These are phyloP conservation scores for Nephrotoma flavescens DNA, from an alignment of 2,888 invertebrate species.

Conservation along the genomic window DNA sequence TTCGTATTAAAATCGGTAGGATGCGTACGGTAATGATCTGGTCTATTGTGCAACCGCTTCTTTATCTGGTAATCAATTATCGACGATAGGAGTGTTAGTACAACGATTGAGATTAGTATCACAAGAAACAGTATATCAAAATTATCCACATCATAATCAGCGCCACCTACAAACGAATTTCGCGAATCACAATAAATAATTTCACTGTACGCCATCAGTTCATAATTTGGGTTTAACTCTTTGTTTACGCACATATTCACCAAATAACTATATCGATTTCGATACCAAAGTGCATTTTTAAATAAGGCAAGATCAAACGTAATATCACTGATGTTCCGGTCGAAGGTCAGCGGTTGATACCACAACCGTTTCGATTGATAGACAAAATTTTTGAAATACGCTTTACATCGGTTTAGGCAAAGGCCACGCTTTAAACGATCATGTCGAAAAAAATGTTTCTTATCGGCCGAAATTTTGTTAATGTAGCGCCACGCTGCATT, in stretches of 20 bases:
- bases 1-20: neutral
- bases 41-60: neutral
- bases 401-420: constrained; percentile 7
- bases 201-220: constrained; percentile 9
- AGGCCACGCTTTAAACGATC: constrained; percentile 9
- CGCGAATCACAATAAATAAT: constrained; percentile 9
- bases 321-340: neutral
- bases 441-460: constrained; percentile 8
- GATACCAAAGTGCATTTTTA: neutral
- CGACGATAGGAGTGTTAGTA: neutral
- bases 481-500: neutral
- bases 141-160: neutral
- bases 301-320: neutral
- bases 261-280: neutral
- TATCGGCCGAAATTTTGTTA: constrained; percentile 7
- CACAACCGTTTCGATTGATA: neutral
- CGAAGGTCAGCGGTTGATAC: neutral
- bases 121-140: neutral
- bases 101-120: neutral
- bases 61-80: neutral
- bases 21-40: neutral
- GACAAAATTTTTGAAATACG: neutral
- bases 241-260: constrained; percentile 9
- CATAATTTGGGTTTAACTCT: constrained; percentile 8
- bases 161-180: neutral